These are phyloP conservation scores for Lasioglossum malachurum DNA, from an alignment of 2,888 invertebrate species.

Conservation along the genomic window DNA sequence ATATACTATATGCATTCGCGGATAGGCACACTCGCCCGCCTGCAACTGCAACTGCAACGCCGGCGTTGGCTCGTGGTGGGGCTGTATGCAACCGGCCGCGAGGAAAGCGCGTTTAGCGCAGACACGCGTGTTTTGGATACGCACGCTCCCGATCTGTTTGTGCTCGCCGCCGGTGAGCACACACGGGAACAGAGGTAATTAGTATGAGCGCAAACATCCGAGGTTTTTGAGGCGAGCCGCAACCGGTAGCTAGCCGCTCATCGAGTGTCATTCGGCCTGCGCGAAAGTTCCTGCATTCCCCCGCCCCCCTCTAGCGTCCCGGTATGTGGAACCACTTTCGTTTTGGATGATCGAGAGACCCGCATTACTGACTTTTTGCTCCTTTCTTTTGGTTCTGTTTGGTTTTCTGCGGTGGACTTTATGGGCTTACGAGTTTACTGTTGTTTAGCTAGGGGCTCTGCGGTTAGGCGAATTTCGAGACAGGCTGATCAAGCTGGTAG, in stretches of 20 bases:
- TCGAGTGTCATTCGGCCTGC: background rate
- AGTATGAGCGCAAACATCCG: conserved; percentile 27
- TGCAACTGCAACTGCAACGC: background rate
- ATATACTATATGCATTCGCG: background rate
- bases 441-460: no score
- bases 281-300: background rate
- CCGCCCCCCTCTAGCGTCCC: background rate
- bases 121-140: conserved; percentile 33
- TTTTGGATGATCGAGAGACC: background rate
- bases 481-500: no score
- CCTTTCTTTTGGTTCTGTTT: background rate
- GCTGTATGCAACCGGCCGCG: background rate
- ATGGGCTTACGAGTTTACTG: no score
- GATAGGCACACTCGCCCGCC: background rate
- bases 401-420: no score
- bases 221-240: conserved; percentile 36
- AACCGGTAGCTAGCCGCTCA: background rate
- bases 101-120: conserved; percentile 29
- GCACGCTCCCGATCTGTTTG: conserved; percentile 23
- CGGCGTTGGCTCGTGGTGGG: background rate
- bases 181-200: conserved; percentile 32
- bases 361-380: background rate
- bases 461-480: no score
- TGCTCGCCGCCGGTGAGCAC: conserved; percentile 4
- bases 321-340: background rate